Base-by-base conservation (phyloP, 2,888 invertebrate species). In the Saturnia japonica region DNA sequence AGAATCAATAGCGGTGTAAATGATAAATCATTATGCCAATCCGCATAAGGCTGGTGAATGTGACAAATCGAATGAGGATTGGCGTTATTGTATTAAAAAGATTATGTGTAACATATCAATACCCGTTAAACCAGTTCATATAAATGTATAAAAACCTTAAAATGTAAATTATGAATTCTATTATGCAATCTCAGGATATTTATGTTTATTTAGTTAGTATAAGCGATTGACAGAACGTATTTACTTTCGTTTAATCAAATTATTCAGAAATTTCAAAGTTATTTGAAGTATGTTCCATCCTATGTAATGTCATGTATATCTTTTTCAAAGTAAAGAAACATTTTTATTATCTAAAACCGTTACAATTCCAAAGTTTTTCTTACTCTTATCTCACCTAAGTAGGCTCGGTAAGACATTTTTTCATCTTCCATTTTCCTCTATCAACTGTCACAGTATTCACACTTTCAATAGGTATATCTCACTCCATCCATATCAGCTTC, bases 31-130 rank as follows among this genome's bases (percentile, higher is more conserved):
- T 7, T 28, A 47, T 67, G n/a, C 47, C 25, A 22, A 54, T n/a
- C 73, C 73, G 77, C 75, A 79, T 77, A 79, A 76, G 77, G 78
- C 75, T 78, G 78, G 81, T 80, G 75, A 78, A 78, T 78, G 75
- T 82, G 83, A 82, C 81, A 84, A 85, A 85, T 86, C 82, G 79
- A 84, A 82, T 80, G 73, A 77, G 81, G 84, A 88, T 86, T 86
- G 85, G 79, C 72, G 72, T 70, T 72, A 76, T 64, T 34, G 8
- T 64, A 40, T 40, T 64, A 40, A 64, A 64, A 64, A 64, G 40
- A 11, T 40, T 16, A 40, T 64, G 3, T 40, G 40, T 19, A 40
- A 8, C 19, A 40, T 40, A 64, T n/a, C n/a, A 16, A 64, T n/a
- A 28, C 25, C 28, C 12, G 57, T 60, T 60, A 25, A 7, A 28